Conservation (phyloP, 1,140 invertebrate genomes). For the Gonioctena quinquepunctata region DNA sequence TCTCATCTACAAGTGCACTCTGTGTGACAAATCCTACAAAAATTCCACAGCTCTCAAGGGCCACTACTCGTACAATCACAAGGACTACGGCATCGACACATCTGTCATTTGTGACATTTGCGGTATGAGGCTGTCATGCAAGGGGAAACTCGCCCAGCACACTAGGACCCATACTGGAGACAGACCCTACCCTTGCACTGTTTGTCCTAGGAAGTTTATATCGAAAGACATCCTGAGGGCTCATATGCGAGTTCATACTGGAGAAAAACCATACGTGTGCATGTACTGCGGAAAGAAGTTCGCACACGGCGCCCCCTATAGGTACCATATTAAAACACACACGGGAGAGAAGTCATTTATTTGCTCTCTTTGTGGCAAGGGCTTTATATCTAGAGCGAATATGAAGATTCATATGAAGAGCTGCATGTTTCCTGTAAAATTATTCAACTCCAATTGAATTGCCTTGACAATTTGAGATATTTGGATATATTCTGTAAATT, state of each 20-base stretch:
- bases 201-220: constrained; percentile 23
- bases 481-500: too few species aligned
- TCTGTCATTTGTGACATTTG: constrained; percentile 68
- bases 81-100: constrained; percentile 41
- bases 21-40: constrained; percentile 43
- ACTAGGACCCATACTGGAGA: constrained; percentile 4
- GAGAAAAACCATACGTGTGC: constrained; percentile 74
- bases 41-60: constrained; percentile 41
- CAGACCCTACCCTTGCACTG: constrained; percentile 23
- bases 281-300: constrained; percentile 67
- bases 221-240: constrained; percentile 43
- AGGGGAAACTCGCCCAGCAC: constrained; percentile 66
- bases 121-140: constrained; percentile 73
- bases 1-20: constrained; percentile 9
- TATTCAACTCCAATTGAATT: not conserved
- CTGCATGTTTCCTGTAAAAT: not conserved
- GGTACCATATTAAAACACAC: constrained; percentile 57
- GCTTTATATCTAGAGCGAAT: constrained; percentile 62
- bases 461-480: too few species aligned
- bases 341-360: constrained; percentile 64
- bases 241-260: constrained; percentile 76
- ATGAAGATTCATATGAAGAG: constrained; percentile 21
- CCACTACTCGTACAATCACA: constrained; percentile 43
- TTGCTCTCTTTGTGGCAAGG: constrained; percentile 66
- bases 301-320: constrained; percentile 27